Conservation (phyloP, 1,140 invertebrate species). For the Plectrocnemia conspersa region DNA sequence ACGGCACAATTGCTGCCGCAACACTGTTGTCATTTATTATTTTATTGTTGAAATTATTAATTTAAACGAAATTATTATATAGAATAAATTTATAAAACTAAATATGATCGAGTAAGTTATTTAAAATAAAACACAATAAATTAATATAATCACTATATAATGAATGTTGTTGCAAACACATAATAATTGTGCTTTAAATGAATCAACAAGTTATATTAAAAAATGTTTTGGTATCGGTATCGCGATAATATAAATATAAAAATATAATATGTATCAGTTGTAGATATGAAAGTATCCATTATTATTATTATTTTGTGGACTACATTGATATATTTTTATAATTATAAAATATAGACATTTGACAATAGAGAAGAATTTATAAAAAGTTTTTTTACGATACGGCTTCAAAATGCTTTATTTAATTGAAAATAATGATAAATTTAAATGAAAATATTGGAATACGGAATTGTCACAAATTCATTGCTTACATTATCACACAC, state of each 20-base stretch:
- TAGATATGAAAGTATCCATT: slow-evolving; percentile 23
- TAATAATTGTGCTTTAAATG: slow-evolving; percentile 29
- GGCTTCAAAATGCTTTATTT: too few relatives aligned
- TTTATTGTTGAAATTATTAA: slow-evolving; percentile 27
- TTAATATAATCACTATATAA: slow-evolving; percentile 17
- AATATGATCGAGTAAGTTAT: slow-evolving; percentile 7
- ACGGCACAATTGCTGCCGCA: too few relatives aligned
- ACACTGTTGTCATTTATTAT: slow-evolving; percentile 30
- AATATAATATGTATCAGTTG: slow-evolving; percentile 27
- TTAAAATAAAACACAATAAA: slow-evolving; percentile 5
- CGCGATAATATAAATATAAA: slow-evolving; percentile 33
- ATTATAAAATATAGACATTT: background rate
- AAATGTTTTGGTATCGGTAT: slow-evolving; percentile 17
- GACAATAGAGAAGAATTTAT: background rate
- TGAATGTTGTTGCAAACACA: slow-evolving; percentile 35
- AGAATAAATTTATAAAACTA: slow-evolving; percentile 9
- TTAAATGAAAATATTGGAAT: too few relatives aligned
- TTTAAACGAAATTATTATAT: slow-evolving; percentile 7
- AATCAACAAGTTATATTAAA: slow-evolving; percentile 31
- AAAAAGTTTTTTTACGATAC: slow-evolving; percentile 4
- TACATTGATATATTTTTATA: background rate
- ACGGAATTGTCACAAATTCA: too few relatives aligned
- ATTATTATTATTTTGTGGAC: slow-evolving; percentile 6
- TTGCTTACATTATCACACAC: too few relatives aligned
- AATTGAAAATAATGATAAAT: too few relatives aligned